These are phyloP conservation scores for Chelmon rostratus DNA, from an alignment of 2,797 vertebrate species.

Conservation along the genomic window DNA sequence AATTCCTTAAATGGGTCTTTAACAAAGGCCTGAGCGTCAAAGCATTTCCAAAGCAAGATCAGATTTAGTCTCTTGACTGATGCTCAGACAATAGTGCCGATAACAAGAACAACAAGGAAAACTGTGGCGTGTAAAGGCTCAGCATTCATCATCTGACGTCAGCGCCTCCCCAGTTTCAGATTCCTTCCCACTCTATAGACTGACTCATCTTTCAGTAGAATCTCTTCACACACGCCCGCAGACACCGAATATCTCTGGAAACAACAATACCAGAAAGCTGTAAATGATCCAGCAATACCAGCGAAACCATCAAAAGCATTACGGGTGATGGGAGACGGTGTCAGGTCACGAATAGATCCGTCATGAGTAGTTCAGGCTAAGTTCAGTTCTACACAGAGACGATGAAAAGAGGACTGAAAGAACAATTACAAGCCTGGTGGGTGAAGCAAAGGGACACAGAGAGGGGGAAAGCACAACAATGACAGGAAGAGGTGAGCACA, in stretches of 20 bases:
- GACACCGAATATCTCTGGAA: slow-evolving; percentile 54
- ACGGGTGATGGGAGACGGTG: neutral
- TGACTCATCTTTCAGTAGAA: slow-evolving; percentile 56
- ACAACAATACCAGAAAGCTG: slow-evolving; percentile 23
- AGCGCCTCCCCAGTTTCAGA: slow-evolving; percentile 31
- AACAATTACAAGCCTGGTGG: neutral
- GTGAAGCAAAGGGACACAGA: neutral
- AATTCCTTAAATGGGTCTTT: neutral
- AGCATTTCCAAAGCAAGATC: neutral
- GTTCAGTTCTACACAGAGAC: slow-evolving; percentile 19
- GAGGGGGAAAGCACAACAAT: neutral
- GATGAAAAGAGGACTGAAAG: neutral
- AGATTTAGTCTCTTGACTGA: neutral
- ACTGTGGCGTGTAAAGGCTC: slow-evolving; percentile 24
- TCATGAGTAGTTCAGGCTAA: slow-evolving; percentile 12
- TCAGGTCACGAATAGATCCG: neutral
- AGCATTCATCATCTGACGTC: slow-evolving; percentile 21
- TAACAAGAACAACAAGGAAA: too few relatives aligned
- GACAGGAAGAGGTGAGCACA: neutral
- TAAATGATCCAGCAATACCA: neutral
- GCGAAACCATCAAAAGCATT: slow-evolving; percentile 7
- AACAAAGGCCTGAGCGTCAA: neutral
- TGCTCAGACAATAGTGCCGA: neutral
- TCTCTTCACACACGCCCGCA: slow-evolving; percentile 20
- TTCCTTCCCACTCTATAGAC: slow-evolving; percentile 45